These are phyloP conservation scores for Pteronura brasiliensis DNA, from an alignment of 2,113 vertebrate species.

Conservation along the genomic window DNA sequence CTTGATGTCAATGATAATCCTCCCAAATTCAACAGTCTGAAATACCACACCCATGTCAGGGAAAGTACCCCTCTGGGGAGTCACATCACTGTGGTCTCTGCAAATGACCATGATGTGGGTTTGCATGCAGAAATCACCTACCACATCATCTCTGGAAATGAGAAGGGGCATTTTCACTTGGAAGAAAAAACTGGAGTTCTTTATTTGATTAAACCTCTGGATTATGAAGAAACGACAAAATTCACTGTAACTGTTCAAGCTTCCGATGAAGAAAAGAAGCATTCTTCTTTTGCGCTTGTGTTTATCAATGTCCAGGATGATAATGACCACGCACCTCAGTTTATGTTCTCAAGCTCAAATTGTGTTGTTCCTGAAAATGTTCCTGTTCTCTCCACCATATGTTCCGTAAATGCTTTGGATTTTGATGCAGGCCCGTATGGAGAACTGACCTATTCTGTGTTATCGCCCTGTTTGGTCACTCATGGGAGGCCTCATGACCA, in stretches of 20 bases:
- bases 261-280: constrained; percentile 83
- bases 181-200: constrained; percentile 87
- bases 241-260: constrained; percentile 90
- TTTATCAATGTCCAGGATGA: constrained; percentile 89
- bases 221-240: constrained; percentile 89
- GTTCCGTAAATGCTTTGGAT: constrained; percentile 89
- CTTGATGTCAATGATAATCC: constrained; percentile 92
- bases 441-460: constrained; percentile 90
- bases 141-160: constrained; percentile 89
- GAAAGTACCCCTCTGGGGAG: constrained; percentile 87
- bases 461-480: constrained; percentile 86
- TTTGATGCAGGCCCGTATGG: constrained; percentile 91
- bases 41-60: constrained; percentile 86
- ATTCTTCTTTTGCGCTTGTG: constrained; percentile 87
- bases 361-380: constrained; percentile 90
- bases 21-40: constrained; percentile 85
- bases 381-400: constrained; percentile 86
- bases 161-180: constrained; percentile 84
- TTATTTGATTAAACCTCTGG: constrained; percentile 83
- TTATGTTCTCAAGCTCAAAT: constrained; percentile 86
- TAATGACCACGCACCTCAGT: constrained; percentile 92
- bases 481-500: constrained; percentile 79
- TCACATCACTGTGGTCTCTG: constrained; percentile 84
- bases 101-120: constrained; percentile 87
- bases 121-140: constrained; percentile 86